A percentile compares a stretch with the other conserved stretches of the same genome.
Conservation (phyloP, 2,888 invertebrate species). For the Bibio marci region DNA sequence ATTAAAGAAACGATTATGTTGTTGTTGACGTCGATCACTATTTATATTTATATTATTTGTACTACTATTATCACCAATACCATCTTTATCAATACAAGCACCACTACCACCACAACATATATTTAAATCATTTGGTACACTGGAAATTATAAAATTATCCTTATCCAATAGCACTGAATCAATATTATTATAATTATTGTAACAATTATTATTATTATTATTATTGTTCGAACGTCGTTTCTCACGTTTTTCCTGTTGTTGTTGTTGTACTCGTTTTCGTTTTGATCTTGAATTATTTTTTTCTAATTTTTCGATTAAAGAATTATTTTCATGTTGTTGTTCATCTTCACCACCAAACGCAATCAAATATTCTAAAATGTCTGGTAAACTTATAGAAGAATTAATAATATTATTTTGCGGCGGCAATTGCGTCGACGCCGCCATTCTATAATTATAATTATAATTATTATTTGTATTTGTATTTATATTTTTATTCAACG, state of each 20-base stretch:
- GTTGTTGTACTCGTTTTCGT: neutral
- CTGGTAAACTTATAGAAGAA: constrained; percentile 6
- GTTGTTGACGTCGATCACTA: constrained; percentile 6
- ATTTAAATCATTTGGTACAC: constrained; percentile 50
- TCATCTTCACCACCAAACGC: neutral
- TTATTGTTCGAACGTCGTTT: neutral
- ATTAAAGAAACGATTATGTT: constrained; percentile 10
- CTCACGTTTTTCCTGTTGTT: neutral
- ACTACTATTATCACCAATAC: neutral
- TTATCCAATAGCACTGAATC: neutral
- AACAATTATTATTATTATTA: neutral
- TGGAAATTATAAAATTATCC: constrained; percentile 24
- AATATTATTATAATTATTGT: neutral
- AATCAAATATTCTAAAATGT: constrained; percentile 2
- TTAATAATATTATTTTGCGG: constrained; percentile 4
- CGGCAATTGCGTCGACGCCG: neutral
- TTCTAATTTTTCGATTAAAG: neutral
- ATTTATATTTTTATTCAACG: neutral
- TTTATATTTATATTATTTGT: constrained; percentile 12
- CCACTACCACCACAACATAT: constrained; percentile 34
- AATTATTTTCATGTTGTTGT: neutral
- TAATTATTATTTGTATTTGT: constrained; percentile 1
- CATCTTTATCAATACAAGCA: constrained; percentile 17
- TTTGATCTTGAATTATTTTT: neutral
- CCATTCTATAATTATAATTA: constrained; percentile 1